Base-by-base conservation (phyloP, 1,140 invertebrate genomes). In the Euglossa dilemma region DNA sequence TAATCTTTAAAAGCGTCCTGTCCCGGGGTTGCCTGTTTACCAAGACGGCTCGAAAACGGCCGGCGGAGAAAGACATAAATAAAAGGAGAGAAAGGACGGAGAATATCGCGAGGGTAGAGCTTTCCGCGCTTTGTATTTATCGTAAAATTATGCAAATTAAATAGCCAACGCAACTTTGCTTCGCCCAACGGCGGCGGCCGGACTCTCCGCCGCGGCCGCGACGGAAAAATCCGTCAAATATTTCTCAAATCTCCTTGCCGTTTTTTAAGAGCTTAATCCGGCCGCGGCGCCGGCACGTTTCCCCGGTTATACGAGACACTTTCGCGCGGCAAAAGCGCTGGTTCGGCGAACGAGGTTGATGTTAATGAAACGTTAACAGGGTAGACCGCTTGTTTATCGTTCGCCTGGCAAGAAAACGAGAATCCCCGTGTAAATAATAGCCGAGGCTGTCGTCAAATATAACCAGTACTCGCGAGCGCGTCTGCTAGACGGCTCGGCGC, bases 401-500 rank as follows among this genome's bases (percentile, higher is more conserved):
- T 74, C 57, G 63, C 61, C 71, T 25, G 52, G 61, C 67, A 75
- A 66, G 72, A 66, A 75, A 67, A 76, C 61, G 63, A 75, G 72
- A 43, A 25, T 25, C 28, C 11, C 12, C 80, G 72, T 52, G 63
- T 56, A 82, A 82, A 69, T 82, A 82, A 82, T 67, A 76, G 80
- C 54, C 43, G 43, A 59, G 80, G 47, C 80, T 59, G 63, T 76
- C 73, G 80, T 50, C 63, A 82, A 82, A 82, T 82, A 82, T 82
- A 82, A 76, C 54, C 63, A 82, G 72, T 74, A 36, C 80, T 76
- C 63, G 63, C n/a, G 25, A 36, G 45, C 52, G 45, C 11, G 23
- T 28, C 6, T 43, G 28, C 20, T 45, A 20, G 36, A 18, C 80
- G 20, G 47, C 0, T 11, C 12, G 18, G 25, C 20, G 14, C 3